Evolutionary conservation across 2,797 vertebrate species (phyloP).

Genomic region (Tympanoctomys barrerae): DNA sequence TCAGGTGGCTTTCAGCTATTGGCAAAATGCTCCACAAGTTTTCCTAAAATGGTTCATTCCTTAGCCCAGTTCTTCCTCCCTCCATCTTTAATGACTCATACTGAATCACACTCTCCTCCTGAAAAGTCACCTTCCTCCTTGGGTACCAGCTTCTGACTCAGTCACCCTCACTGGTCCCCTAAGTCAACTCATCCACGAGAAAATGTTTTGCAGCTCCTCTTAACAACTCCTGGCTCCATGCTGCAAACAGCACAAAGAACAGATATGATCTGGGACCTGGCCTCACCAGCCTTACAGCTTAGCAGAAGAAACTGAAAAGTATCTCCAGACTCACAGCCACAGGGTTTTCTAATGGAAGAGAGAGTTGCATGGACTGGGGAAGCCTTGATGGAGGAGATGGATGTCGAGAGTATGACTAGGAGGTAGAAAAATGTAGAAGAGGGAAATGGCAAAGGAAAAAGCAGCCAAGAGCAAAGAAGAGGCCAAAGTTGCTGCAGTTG

Average conservation of each 20-base stretch:
- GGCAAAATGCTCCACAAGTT: background rate
- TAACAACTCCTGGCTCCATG: background rate
- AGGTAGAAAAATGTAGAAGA: background rate
- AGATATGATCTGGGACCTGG: background rate
- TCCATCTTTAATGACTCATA: background rate
- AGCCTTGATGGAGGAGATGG: background rate
- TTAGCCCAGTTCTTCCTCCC: background rate
- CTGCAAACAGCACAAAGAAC: background rate
- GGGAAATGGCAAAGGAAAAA: background rate
- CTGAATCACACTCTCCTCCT: background rate
- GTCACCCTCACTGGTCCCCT: background rate
- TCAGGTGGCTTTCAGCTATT: slow-evolving; percentile 19
- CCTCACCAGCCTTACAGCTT: background rate
- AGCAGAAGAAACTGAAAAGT: background rate
- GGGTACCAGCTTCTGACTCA: background rate
- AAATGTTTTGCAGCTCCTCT: slow-evolving; percentile 33
- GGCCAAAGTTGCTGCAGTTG: background rate
- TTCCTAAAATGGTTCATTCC: background rate
- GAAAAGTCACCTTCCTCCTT: background rate
- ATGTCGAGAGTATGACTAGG: background rate
- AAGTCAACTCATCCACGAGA: background rate
- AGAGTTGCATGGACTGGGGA: background rate
- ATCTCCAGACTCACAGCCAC: background rate
- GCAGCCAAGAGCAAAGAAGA: background rate
- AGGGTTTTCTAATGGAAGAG: background rate